A percentile compares a stretch with the other conserved stretches of the same genome.
These are phyloP conservation scores for Emydocephalus ijimae DNA, from an alignment of 2,113 vertebrate genomes.

Conservation along the genomic window DNA sequence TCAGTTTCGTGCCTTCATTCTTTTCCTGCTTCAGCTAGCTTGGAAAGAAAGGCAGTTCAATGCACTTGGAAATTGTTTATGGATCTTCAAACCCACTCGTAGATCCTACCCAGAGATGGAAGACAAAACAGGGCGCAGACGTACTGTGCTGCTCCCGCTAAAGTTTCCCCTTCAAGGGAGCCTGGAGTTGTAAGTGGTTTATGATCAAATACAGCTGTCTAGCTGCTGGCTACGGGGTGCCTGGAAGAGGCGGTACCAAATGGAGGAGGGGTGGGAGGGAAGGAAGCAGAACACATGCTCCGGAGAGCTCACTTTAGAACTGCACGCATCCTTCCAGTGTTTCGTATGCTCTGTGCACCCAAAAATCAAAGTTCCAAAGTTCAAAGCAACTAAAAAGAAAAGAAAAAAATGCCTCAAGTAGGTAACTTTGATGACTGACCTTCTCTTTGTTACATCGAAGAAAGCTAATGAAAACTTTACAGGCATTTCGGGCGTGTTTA, in stretches of 20 bases:
- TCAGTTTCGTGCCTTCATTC: constrained; percentile 39
- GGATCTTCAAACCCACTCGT: constrained; percentile 21
- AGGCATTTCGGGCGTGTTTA: background rate
- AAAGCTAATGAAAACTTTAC: constrained; percentile 52
- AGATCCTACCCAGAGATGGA: background rate
- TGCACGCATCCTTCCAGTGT: constrained; percentile 59
- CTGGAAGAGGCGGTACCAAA: constrained; percentile 67
- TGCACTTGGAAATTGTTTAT: constrained; percentile 28
- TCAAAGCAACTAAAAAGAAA: constrained; percentile 42
- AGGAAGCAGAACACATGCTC: constrained; percentile 13
- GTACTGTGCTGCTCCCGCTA: constrained; percentile 45
- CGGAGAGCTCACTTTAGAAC: constrained; percentile 54
- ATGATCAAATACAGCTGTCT: constrained; percentile 79
- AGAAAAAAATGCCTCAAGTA: constrained; percentile 51
- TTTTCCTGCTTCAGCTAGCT: constrained; percentile 40
- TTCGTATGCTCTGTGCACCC: constrained; percentile 33
- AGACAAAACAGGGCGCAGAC: constrained; percentile 29
- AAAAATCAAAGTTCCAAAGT: constrained; percentile 49
- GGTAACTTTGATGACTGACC: constrained; percentile 38
- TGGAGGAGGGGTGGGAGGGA: constrained; percentile 20
- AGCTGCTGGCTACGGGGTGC: constrained; percentile 66
- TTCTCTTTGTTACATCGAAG: constrained; percentile 48
- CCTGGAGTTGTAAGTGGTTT: constrained; percentile 71
- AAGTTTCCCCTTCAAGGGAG: constrained; percentile 67
- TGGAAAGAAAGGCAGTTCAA: constrained; percentile 8